phyloP scores from a whole-genome alignment of 2,113 vertebrate genomes.

The Siniperca chuatsi region DNA sequence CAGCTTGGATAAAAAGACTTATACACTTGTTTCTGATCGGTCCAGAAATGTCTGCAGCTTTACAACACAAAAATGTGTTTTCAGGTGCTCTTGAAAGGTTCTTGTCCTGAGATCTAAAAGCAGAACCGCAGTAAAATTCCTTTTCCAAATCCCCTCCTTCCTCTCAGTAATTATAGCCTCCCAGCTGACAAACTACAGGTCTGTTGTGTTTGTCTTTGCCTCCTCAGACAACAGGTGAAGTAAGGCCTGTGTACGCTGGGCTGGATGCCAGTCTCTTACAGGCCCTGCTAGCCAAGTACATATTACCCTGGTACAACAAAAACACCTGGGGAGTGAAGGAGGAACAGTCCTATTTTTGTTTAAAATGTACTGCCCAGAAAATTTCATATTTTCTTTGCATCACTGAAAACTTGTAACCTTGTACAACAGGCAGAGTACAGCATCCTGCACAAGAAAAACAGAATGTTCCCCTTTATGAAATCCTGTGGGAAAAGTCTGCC shows the following conservation, averaged over 20 bases:
- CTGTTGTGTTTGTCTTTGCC: conserved; percentile 68
- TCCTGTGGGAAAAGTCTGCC: conserved; percentile 39
- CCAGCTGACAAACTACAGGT: conserved; percentile 71
- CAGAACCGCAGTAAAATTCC: conserved; percentile 61
- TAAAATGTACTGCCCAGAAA: background rate
- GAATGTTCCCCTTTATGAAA: conserved; percentile 46
- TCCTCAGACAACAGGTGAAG: conserved; percentile 73
- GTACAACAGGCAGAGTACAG: background rate
- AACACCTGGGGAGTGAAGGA: conserved; percentile 22
- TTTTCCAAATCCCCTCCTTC: conserved; percentile 65
- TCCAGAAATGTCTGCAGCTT: conserved; percentile 24
- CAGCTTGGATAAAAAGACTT: conserved; percentile 39
- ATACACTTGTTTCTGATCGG: conserved; percentile 18
- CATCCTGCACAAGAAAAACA: conserved; percentile 28
- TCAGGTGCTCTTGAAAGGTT: conserved; percentile 38
- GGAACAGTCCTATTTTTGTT: background rate
- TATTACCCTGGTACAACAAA: conserved; percentile 24
- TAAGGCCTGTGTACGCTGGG: conserved; percentile 48
- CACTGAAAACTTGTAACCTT: conserved; percentile 27
- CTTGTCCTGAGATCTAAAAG: conserved; percentile 50
- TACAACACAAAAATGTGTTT: conserved; percentile 21
- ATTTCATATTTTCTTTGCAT: conserved; percentile 23
- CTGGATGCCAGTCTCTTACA: conserved; percentile 52
- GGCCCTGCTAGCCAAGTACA: conserved; percentile 50
- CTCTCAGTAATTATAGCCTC: conserved; percentile 75